These are phyloP conservation scores for Seira musarum DNA, from an alignment of 2,888 invertebrate genomes.

Conservation along the genomic window DNA sequence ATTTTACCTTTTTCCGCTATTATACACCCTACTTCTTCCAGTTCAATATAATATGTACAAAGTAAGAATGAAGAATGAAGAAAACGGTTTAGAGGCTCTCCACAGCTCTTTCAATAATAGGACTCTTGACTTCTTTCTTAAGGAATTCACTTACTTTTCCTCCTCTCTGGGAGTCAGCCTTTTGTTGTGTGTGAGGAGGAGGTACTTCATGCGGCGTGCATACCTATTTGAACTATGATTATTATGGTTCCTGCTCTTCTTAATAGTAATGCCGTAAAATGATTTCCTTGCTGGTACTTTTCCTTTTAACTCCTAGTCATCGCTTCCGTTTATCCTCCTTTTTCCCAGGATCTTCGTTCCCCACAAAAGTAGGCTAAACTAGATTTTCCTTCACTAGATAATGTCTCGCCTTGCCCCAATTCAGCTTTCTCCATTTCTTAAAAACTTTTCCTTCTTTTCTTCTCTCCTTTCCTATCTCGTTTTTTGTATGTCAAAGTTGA, in stretches of 20 bases:
- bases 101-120: constrained; percentile 6
- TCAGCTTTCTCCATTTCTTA: not conserved
- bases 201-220: not conserved
- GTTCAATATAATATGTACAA: not conserved
- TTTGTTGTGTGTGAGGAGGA: constrained; percentile 13
- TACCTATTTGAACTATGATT: constrained; percentile 14
- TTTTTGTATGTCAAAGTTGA: constrained; percentile 17
- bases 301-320: constrained; percentile 11
- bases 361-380: too few relatives aligned
- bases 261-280: constrained; percentile 2
- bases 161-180: not conserved
- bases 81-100: not conserved
- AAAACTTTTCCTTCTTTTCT: not conserved
- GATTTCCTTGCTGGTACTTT: constrained; percentile 9
- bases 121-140: constrained; percentile 9
- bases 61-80: not conserved
- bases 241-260: constrained; percentile 1
- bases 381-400: not conserved
- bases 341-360: not conserved
- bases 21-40: not conserved
- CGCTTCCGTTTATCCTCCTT: not conserved
- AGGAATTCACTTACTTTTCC: constrained; percentile 11
- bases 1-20: constrained; percentile 8
- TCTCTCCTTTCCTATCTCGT: too few relatives aligned
- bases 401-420: constrained; percentile 1